These are phyloP conservation scores for Apogon talboti DNA, from an alignment of 2,797 vertebrate species.

Conservation along the genomic window DNA sequence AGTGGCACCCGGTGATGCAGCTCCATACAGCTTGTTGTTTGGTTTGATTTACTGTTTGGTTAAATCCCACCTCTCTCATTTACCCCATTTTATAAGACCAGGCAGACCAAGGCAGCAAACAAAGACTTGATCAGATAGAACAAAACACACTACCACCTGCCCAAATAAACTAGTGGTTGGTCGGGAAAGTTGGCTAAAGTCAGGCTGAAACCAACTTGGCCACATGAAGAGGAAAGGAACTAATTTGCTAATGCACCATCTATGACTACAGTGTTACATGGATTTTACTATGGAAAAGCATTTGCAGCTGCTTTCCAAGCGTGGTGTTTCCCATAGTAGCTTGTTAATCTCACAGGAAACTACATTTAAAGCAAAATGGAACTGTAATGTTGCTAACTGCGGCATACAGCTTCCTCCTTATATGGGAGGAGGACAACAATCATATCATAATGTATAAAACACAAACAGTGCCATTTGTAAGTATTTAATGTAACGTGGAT, in stretches of 20 bases:
- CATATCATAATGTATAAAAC: too few species aligned
- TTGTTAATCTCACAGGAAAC: background rate
- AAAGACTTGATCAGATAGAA: background rate
- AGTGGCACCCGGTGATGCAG: background rate
- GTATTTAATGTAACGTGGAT: too few species aligned
- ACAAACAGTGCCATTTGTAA: too few species aligned
- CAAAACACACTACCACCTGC: background rate
- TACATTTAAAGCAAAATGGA: background rate
- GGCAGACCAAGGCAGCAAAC: background rate
- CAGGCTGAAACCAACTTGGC: too few species aligned
- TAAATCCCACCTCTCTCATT: slow-evolving; percentile 5
- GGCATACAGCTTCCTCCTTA: slow-evolving; percentile 17
- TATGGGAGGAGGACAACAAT: slow-evolving; percentile 13
- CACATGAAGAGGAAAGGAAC: too few species aligned
- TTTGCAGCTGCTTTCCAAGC: too few species aligned
- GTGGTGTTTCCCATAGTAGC: background rate
- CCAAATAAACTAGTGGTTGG: background rate
- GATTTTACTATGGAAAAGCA: too few species aligned
- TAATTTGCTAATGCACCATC: too few species aligned
- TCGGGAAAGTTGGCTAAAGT: background rate
- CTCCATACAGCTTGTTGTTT: slow-evolving; percentile 17
- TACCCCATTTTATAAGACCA: background rate
- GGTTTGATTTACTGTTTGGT: slow-evolving; percentile 22
- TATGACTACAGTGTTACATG: too few species aligned
- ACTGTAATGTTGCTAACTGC: background rate